phyloP scores from a whole-genome alignment of 2,113 vertebrate genomes.

The Thamnophis sirtalis region DNA sequence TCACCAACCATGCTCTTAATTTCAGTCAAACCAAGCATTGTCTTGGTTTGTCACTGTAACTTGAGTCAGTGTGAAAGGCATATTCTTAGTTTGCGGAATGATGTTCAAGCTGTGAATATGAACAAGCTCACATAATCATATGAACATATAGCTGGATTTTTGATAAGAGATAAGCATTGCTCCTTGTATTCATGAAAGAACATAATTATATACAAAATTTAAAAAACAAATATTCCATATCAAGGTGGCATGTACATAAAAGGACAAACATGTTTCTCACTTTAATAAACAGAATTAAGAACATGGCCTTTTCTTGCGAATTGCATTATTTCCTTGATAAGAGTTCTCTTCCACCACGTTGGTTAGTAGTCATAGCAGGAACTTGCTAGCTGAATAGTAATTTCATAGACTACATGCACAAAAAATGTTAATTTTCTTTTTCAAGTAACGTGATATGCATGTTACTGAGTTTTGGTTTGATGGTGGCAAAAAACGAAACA shows the following conservation, averaged over 20 bases:
- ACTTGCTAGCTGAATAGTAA: not conserved
- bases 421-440: constrained; percentile 24
- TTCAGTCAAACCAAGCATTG: constrained; percentile 14
- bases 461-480: constrained; percentile 72
- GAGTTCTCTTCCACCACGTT: not conserved
- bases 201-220: not conserved
- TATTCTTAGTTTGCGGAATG: not conserved
- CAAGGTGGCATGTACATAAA: not conserved
- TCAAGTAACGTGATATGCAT: constrained; percentile 63
- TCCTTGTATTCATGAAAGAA: not conserved
- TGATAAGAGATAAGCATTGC: not conserved
- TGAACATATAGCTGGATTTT: not conserved
- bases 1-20: not conserved
- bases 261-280: not conserved
- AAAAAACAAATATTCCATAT: not conserved
- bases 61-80: constrained; percentile 23
- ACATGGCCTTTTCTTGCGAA: not conserved
- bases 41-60: not conserved
- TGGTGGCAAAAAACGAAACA: constrained; percentile 83
- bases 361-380: not conserved
- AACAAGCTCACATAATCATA: not conserved
- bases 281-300: not conserved
- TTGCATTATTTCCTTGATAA: not conserved
- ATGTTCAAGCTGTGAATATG: not conserved
- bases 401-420: not conserved